These are phyloP conservation scores for Hydrocynus forskahlii DNA, from an alignment of 2,797 vertebrate genomes.

Conservation along the genomic window DNA sequence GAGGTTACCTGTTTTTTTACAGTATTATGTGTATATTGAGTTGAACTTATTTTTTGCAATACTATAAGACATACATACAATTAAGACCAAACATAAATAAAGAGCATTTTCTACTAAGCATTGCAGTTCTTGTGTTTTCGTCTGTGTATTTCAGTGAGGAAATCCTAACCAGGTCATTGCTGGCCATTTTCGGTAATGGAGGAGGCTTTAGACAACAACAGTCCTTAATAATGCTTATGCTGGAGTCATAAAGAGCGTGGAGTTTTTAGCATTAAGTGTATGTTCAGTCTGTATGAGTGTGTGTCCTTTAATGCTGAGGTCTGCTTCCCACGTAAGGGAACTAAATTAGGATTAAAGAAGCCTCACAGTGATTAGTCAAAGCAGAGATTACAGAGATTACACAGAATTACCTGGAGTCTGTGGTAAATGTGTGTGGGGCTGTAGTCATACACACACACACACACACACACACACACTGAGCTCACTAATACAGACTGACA, in stretches of 20 bases:
- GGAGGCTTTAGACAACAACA: background rate
- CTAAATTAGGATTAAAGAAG: constrained; percentile 34
- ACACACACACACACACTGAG: background rate
- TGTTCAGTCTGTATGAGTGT: background rate
- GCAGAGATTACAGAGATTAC: constrained; percentile 49
- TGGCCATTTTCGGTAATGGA: background rate
- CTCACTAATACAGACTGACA: constrained; percentile 1
- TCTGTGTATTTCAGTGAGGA: background rate
- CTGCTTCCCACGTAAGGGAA: background rate
- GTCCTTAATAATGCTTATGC: too few species aligned
- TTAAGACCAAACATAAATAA: background rate
- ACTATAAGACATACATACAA: background rate
- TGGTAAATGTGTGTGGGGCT: background rate
- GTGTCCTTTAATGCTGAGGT: background rate
- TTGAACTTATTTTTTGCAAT: constrained; percentile 1
- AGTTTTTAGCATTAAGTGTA: too few species aligned
- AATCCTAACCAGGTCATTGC: background rate
- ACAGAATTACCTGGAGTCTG: constrained; percentile 22
- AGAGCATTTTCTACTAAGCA: background rate
- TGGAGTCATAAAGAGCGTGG: too few species aligned
- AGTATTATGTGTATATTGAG: background rate
- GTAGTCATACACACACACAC: background rate
- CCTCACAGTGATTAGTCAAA: constrained; percentile 42
- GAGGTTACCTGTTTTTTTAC: background rate
- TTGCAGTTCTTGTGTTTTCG: background rate